Evolutionary conservation across 2,113 vertebrate genomes (phyloP), one percentile per base, ranked within the genome.

Genomic region (Eolophus roseicapilla): DNA sequence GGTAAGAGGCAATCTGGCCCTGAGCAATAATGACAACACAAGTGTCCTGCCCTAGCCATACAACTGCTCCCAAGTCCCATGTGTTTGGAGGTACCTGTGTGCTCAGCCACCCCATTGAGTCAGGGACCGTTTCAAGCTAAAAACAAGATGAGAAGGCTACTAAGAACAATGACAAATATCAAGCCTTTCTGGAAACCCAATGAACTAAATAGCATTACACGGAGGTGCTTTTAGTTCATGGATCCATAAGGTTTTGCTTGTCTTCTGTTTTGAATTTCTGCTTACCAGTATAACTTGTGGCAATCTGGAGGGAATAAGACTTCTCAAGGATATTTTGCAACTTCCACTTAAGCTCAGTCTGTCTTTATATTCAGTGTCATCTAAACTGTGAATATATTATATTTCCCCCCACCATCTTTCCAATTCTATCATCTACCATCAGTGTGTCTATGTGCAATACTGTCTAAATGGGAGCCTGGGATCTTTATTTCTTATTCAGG

Each of bases 291-390:
- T 53, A 64, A 81, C 92, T 92, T 55, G 62, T 7, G 86, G 82
- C 95, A 96, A 95, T 96, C 95, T 96, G 93, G 88, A 94, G 55
- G 85, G 90, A 97, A 90, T 90, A 71, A 96, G 60, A 62, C 69
- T 95, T 92, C 96, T 39, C 69, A 44, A 41, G 74, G 87, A 91
- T 97, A 96, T 96, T 97, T 96, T 96, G 94, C 91, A 96, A 88
- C 91, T 93, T 91, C 64, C 82, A 81, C 91, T 96, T 88, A 68
- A 86, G 82, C 91, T 96, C 95, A 88, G 92, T 95, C 96, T 95
- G 96, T 97, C 96, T 97, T 97, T 95, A 97, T 97, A 94, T 86
- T 96, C 96, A 49, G 88, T 96, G 90, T 87, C 91, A 97, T 95
- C 95, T 94, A 96, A 98, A 97, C 55, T 68, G 79, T 96, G 95